Base-by-base conservation (phyloP, 2,113 vertebrate species). In the Lagopus muta region DNA sequence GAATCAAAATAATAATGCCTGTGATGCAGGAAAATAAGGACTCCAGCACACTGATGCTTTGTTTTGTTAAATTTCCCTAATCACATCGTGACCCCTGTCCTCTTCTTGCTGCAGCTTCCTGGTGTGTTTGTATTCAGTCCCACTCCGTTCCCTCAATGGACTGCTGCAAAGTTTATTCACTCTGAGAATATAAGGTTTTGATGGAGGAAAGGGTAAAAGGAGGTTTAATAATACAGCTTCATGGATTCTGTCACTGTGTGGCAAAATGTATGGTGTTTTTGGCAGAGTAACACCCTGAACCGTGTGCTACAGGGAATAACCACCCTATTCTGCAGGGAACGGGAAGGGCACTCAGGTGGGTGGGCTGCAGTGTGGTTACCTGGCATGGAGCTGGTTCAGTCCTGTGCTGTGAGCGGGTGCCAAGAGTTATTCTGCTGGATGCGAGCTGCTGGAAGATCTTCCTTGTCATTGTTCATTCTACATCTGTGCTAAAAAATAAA, bases 11-110 rank as follows among this genome's bases (percentile, higher is more conserved):
- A 86, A 8, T 6, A 0, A 61, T 40, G 84, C 36, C n/a, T 1
- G 28, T 1, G 67, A 10, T 67, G 0, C 11, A 0, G 89, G 91
- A 43, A n/a, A 21, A 15, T 2, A 1, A 0, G 2, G 75, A n/a
- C 72, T 80, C 2, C 0, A 7, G 48, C 0, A 0, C 10, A 3
- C 64, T 2, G 5, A 20, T 8, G 73, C 48, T 55, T 15, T 21
- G 2, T 43, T 74, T 34, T 2, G 60, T 66, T n/a, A 1, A 3
- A 2, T 81, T 77, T 60, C 42, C 90, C 55, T 18, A 4, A 25
- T 32, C 2, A 0, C 25, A 1, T 85, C 58, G 1, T 34, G 45
- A 36, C n/a, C 67, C 47, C 25, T 13, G 48, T 52, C 36, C 47
- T 74, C 73, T 15, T 38, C 10, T 0, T 43, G 4, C n/a, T 20